A percentile compares a stretch with the other conserved stretches of the same genome.
These are phyloP conservation scores for Dryoscopus gambensis DNA, from an alignment of 2,113 vertebrate species.

Conservation along the genomic window DNA sequence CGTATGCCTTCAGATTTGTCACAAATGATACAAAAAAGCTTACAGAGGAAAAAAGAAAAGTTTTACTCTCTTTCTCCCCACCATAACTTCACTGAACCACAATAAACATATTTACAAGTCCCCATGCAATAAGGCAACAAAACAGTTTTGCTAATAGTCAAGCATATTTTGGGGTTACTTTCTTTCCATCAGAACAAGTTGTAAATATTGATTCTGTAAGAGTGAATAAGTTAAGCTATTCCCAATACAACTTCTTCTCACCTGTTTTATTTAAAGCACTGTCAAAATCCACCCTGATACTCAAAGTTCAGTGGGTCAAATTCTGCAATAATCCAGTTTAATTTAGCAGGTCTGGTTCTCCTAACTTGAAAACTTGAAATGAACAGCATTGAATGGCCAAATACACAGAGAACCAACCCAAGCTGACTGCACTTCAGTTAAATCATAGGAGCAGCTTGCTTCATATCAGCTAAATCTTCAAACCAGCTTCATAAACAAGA, in stretches of 20 bases:
- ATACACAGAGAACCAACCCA: background rate
- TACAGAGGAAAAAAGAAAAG: background rate
- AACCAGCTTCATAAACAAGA: background rate
- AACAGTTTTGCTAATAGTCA: background rate
- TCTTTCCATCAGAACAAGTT: background rate
- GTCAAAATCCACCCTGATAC: background rate
- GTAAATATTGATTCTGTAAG: background rate
- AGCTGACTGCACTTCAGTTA: background rate
- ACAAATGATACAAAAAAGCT: background rate
- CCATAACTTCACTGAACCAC: background rate
- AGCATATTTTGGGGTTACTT: background rate
- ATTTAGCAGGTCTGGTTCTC: background rate
- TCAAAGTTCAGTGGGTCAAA: background rate
- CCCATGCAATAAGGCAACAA: background rate
- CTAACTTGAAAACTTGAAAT: background rate
- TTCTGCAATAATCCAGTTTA: background rate
- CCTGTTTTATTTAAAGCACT: background rate
- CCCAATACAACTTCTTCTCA: background rate
- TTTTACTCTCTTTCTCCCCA: background rate
- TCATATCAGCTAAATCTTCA: background rate
- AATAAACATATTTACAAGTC: background rate
- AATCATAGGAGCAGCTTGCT: background rate
- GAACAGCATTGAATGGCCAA: background rate
- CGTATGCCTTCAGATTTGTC: background rate
- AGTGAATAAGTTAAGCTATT: background rate